Conservation (phyloP, 1,140 invertebrate species). For the Whitmania pigra region DNA sequence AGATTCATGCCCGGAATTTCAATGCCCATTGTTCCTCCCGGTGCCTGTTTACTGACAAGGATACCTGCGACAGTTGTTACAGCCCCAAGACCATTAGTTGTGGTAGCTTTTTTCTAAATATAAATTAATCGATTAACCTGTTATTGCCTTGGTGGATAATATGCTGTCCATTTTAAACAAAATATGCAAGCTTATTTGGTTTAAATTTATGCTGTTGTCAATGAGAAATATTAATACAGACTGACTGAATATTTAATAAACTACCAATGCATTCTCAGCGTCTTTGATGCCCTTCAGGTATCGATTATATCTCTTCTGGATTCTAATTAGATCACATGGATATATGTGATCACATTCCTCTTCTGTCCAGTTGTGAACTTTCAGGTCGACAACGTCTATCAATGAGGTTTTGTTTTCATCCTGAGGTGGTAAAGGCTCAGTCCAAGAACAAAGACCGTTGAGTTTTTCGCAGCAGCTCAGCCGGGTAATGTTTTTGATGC, state of each 20-base stretch:
- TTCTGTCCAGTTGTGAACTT: conserved; percentile 10
- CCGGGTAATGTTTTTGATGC: not conserved
- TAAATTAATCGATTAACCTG: not conserved
- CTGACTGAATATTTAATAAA: not conserved
- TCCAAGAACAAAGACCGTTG: conserved; percentile 6
- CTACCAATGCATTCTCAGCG: not conserved
- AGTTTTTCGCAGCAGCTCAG: conserved; percentile 13
- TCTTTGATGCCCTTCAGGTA: not conserved
- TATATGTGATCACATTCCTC: conserved; percentile 13
- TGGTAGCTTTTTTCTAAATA: conserved; percentile 12
- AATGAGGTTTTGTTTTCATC: not conserved
- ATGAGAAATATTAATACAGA: not conserved
- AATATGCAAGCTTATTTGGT: not conserved
- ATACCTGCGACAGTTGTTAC: conserved; percentile 12
- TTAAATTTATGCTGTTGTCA: not conserved
- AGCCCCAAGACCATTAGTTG: conserved; percentile 17
- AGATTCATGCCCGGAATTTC: conserved; percentile 22
- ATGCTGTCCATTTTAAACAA: not conserved
- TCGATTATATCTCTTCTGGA: conserved; percentile 12
- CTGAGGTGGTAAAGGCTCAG: conserved; percentile 3
- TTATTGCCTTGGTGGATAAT: not conserved
- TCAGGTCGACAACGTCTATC: conserved; percentile 7
- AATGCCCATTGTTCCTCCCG: conserved; percentile 6
- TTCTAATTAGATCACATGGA: conserved; percentile 19
- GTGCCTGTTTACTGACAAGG: conserved; percentile 17